Percentiles rank a stretch among this genome's conserved stretches.
These are phyloP conservation scores for Noctua pronuba DNA, from an alignment of 2,888 invertebrate genomes.

Conservation along the genomic window DNA sequence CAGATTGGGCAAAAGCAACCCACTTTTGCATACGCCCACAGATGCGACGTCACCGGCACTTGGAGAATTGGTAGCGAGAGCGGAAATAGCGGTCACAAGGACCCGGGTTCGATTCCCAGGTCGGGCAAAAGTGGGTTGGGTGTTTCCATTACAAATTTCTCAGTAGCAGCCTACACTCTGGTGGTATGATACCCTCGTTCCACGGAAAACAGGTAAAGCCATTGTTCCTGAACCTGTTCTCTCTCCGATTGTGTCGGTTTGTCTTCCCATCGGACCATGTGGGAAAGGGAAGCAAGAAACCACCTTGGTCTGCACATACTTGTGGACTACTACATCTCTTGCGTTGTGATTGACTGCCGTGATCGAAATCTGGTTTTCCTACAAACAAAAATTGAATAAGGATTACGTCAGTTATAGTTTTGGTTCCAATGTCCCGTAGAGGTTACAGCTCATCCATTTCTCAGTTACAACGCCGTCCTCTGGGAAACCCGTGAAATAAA, in stretches of 20 bases:
- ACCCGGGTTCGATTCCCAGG: not conserved
- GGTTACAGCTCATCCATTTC: too few species aligned
- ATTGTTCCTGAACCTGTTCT: not conserved
- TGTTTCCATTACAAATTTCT: not conserved
- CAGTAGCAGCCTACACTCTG: not conserved
- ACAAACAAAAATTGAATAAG: too few species aligned
- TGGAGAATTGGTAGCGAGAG: conserved; percentile 10
- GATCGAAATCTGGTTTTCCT: too few species aligned
- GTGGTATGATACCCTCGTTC: not conserved
- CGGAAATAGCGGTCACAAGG: too few species aligned
- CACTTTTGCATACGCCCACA: conserved; percentile 26
- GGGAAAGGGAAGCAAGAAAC: not conserved
- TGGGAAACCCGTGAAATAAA: too few species aligned
- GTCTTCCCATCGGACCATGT: not conserved
- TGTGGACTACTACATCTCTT: not conserved
- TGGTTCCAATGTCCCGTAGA: too few species aligned
- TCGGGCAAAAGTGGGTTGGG: not conserved
- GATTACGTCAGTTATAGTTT: too few species aligned
- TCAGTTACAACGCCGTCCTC: too few species aligned
- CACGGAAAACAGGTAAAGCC: not conserved
- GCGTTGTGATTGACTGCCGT: too few species aligned
- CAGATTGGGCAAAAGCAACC: too few species aligned
- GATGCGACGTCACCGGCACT: conserved; percentile 3
- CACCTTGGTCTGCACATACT: too few species aligned
- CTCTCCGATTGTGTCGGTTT: not conserved